Percentiles rank a stretch among this genome's conserved stretches.
phyloP scores from a whole-genome alignment of 2,797 vertebrate species.

The Chloroceryle amazona region DNA sequence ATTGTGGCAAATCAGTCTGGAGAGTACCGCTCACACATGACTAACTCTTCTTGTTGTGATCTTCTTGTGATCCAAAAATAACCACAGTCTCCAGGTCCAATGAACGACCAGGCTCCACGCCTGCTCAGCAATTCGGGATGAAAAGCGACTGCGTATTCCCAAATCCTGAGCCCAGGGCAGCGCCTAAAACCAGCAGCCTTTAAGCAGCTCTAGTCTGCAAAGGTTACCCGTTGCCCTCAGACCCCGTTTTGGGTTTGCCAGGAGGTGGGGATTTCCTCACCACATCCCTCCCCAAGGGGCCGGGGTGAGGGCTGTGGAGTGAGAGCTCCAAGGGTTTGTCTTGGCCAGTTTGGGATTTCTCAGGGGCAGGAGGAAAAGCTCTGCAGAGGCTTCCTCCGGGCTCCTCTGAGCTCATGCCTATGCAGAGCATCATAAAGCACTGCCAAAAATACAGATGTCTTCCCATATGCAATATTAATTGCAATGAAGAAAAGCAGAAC shows the following conservation, averaged over 20 bases:
- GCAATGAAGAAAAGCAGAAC: neutral
- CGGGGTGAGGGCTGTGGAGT: neutral
- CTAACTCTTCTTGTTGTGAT: neutral
- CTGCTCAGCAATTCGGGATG: neutral
- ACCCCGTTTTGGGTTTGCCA: neutral
- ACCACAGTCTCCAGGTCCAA: neutral
- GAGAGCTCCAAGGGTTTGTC: neutral
- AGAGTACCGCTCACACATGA: neutral
- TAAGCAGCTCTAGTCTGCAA: neutral
- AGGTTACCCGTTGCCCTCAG: neutral
- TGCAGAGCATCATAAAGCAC: neutral
- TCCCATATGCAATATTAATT: neutral
- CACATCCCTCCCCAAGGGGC: neutral
- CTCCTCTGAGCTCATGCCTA: neutral
- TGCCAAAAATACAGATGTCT: neutral
- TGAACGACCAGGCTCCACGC: rapidly evolving
- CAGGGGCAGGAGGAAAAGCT: neutral
- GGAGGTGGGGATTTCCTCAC: rapidly evolving
- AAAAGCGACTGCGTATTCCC: neutral
- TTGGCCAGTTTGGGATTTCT: neutral
- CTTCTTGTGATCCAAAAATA: neutral
- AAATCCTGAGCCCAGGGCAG: neutral
- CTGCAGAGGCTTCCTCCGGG: neutral
- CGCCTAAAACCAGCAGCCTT: neutral
- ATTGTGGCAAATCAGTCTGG: neutral